Conservation (phyloP, 2,797 vertebrate species). For the Avahi laniger region DNA sequence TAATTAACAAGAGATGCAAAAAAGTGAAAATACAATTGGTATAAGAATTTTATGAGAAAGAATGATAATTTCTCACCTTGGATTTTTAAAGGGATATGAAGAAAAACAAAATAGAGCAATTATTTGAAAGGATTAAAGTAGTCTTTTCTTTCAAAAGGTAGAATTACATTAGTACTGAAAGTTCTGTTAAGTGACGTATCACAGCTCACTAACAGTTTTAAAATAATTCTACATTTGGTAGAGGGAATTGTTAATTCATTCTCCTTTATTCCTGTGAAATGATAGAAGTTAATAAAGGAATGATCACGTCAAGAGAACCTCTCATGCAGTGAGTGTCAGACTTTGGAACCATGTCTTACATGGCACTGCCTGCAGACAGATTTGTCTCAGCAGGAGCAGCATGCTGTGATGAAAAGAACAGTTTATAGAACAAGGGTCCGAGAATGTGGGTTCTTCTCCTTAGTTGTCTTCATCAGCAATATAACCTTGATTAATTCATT, state of each 20-base stretch:
- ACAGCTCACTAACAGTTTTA: constrained; percentile 64
- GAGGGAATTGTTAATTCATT: constrained; percentile 62
- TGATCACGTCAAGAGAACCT: not conserved
- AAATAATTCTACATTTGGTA: constrained; percentile 52
- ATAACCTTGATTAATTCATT: not conserved
- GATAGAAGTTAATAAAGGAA: not conserved
- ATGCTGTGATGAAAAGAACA: not conserved
- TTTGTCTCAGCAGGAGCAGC: not conserved
- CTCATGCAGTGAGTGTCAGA: not conserved
- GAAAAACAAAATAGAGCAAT: constrained; percentile 90
- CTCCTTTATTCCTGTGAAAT: constrained; percentile 47
- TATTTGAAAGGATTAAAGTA: constrained; percentile 93
- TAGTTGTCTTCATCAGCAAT: not conserved
- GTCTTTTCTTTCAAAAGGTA: constrained; percentile 89
- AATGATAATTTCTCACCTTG: constrained; percentile 96
- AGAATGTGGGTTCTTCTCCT: not conserved
- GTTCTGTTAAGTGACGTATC: constrained; percentile 85
- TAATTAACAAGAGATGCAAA: constrained; percentile 95
- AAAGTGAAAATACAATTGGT: constrained; percentile 92
- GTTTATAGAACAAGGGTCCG: not conserved
- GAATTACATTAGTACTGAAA: constrained; percentile 82
- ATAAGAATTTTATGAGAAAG: constrained; percentile 91
- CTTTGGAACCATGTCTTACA: not conserved
- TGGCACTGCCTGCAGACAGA: not conserved
- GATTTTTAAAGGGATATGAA: constrained; percentile 93